Evolutionary conservation across 2,113 vertebrate genomes (phyloP).

Genomic region (Vulpes vulpes): DNA sequence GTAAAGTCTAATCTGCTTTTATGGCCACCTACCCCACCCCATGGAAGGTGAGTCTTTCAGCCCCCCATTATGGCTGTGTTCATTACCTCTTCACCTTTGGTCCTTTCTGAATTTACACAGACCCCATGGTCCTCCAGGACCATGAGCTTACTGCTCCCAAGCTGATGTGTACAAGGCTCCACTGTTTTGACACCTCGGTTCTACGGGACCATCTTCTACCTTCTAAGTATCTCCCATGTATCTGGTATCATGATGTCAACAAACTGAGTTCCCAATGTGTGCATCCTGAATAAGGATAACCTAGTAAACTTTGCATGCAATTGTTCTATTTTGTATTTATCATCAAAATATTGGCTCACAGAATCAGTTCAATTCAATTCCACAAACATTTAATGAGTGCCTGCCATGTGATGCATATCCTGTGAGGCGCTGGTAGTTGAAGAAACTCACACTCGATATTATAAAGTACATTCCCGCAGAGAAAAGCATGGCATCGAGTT

Average conservation of each 20-base stretch:
- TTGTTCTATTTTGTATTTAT: not conserved
- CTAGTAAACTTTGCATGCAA: not conserved
- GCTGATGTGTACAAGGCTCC: too few relatives aligned
- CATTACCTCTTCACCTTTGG: not conserved
- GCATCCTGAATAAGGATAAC: not conserved
- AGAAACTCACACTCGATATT: not conserved
- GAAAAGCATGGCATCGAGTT: too few relatives aligned
- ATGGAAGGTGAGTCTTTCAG: not conserved
- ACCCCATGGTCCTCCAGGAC: not conserved
- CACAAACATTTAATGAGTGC: not conserved
- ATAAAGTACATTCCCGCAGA: not conserved
- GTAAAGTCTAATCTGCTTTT: not conserved
- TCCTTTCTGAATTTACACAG: not conserved
- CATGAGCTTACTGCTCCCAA: not conserved
- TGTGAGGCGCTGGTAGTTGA: not conserved
- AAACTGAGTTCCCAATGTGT: fast-evolving
- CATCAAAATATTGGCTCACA: not conserved
- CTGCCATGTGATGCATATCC: not conserved
- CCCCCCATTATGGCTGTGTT: fast-evolving
- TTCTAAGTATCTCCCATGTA: not conserved
- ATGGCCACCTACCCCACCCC: not conserved
- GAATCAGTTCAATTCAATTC: not conserved
- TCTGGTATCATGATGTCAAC: not conserved
- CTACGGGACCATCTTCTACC: fast-evolving
- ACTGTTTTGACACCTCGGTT: not conserved